Conservation (phyloP, 2,797 vertebrate genomes). For the Ctenosaura bakeri region DNA sequence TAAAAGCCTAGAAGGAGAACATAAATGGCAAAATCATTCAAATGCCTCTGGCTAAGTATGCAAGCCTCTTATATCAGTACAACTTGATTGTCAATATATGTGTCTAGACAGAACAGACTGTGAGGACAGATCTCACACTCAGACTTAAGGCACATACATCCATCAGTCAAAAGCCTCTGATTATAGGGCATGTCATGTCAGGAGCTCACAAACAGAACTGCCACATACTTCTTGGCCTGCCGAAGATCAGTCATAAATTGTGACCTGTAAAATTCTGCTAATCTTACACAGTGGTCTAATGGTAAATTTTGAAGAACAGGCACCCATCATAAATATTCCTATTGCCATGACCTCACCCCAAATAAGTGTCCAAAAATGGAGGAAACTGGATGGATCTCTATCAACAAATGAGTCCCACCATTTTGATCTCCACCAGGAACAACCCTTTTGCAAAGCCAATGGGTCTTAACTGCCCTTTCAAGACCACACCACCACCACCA, state of each 20-base stretch:
- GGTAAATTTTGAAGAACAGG: too few relatives aligned
- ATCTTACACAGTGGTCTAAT: background rate
- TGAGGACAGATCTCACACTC: slow-evolving; percentile 18
- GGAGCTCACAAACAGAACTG: background rate
- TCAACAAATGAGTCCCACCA: too few relatives aligned
- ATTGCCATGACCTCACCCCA: too few relatives aligned
- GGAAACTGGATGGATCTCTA: too few relatives aligned
- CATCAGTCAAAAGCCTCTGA: slow-evolving; percentile 36
- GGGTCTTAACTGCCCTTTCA: too few relatives aligned
- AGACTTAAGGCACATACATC: slow-evolving; percentile 13
- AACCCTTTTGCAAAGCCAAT: too few relatives aligned
- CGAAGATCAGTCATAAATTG: slow-evolving; percentile 5
- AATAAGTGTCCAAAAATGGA: too few relatives aligned
- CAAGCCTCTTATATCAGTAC: slow-evolving; percentile 31
- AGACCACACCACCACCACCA: too few relatives aligned
- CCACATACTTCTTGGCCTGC: slow-evolving; percentile 6
- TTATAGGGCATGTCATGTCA: slow-evolving; percentile 29
- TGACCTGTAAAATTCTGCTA: background rate
- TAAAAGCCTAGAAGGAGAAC: slow-evolving; percentile 20
- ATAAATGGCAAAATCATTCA: slow-evolving; percentile 41
- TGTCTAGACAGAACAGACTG: slow-evolving; percentile 43
- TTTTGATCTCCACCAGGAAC: too few relatives aligned
- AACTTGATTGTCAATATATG: slow-evolving; percentile 45
- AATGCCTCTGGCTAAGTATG: slow-evolving; percentile 40
- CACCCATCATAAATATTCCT: too few relatives aligned